phyloP scores from a whole-genome alignment of 2,113 vertebrate genomes.

The Guaruba guarouba region DNA sequence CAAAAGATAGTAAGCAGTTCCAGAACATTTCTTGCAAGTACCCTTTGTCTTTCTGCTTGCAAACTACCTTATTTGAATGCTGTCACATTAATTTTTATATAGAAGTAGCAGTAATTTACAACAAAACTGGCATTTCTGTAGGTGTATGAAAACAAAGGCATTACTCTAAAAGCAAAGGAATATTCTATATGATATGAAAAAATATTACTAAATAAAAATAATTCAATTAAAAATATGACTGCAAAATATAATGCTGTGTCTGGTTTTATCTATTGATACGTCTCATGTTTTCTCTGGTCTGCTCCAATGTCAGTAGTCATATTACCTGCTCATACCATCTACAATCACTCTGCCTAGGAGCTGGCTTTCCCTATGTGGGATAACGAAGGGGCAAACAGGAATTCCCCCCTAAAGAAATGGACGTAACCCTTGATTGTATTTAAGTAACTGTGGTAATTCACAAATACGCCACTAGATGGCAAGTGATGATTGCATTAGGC shows the following conservation, averaged over 20 bases:
- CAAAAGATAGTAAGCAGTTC: not conserved
- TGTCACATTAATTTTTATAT: not conserved
- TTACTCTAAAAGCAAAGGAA: not conserved
- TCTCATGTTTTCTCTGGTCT: not conserved
- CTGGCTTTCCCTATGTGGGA: not conserved
- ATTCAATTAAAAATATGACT: not conserved
- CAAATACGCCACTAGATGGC: not conserved
- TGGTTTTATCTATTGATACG: not conserved
- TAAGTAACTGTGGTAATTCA: not conserved
- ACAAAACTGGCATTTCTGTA: not conserved
- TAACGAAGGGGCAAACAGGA: not conserved
- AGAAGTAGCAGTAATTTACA: not conserved
- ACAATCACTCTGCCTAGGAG: not conserved
- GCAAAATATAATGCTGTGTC: no score
- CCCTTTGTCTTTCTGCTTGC: not conserved
- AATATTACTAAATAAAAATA: not conserved
- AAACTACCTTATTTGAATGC: not conserved
- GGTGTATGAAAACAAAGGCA: not conserved
- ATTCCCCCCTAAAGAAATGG: not conserved
- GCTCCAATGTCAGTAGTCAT: not conserved
- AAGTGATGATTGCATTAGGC: not conserved
- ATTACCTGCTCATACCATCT: not conserved
- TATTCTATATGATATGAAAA: not conserved
- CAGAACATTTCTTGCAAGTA: not conserved
- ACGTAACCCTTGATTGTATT: accelerated